These are phyloP conservation scores for Dynastes tityus DNA, from an alignment of 2,888 invertebrate genomes.

Conservation along the genomic window DNA sequence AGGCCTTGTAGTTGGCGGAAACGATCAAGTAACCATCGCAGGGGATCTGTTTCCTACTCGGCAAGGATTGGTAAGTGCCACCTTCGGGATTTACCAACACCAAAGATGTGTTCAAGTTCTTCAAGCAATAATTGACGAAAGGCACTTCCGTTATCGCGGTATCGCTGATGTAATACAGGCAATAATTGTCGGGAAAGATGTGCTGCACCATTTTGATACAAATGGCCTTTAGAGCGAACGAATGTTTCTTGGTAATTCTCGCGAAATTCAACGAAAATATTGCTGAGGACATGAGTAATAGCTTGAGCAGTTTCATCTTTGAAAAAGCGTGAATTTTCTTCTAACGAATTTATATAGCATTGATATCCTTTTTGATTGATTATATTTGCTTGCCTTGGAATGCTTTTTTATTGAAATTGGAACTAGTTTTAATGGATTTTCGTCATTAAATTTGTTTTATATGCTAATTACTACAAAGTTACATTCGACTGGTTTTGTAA, in stretches of 20 bases:
- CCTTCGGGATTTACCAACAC: not conserved
- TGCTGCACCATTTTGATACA: not conserved
- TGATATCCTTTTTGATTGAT: too few relatives aligned
- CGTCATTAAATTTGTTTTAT: too few relatives aligned
- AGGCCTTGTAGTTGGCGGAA: not conserved
- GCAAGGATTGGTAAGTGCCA: not conserved
- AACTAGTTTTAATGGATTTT: too few relatives aligned
- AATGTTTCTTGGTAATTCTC: not conserved
- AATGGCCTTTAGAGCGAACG: not conserved
- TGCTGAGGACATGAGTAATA: not conserved
- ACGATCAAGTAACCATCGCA: conserved; percentile 32
- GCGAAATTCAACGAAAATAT: not conserved
- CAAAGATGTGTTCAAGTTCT: conserved; percentile 1
- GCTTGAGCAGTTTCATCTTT: not conserved
- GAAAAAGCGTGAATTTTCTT: too few relatives aligned
- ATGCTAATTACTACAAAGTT: too few relatives aligned
- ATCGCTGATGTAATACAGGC: conserved; percentile 10
- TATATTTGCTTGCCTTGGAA: too few relatives aligned
- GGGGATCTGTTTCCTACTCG: not conserved
- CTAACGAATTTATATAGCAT: too few relatives aligned
- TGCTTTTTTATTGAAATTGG: too few relatives aligned
- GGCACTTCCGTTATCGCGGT: not conserved
- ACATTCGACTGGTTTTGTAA: too few relatives aligned
- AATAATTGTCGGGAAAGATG: conserved; percentile 1
- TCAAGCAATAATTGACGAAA: not conserved